Evolutionary conservation across 92 coral and sea anemone genomes (phyloP).

Genomic region (Phymanthus crucifer): DNA sequence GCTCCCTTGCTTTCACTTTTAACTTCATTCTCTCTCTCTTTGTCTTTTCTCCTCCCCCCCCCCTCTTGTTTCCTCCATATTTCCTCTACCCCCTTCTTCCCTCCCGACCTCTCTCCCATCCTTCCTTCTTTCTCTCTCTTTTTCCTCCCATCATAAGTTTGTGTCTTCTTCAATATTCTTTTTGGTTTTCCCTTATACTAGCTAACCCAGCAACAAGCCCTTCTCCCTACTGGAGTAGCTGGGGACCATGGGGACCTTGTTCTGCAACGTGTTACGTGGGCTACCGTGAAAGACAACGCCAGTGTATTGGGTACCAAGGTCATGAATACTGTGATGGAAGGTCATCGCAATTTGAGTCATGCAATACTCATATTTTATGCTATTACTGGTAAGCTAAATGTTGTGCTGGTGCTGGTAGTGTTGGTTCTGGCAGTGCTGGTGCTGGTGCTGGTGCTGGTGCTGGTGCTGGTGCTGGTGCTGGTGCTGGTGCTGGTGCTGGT

Average conservation of each 20-base stretch:
- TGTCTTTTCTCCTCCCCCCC: too few relatives aligned
- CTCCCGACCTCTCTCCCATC: too few relatives aligned
- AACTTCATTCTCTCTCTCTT: too few relatives aligned
- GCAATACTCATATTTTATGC: background rate
- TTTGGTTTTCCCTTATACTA: background rate
- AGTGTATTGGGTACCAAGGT: background rate
- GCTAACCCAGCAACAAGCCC: background rate
- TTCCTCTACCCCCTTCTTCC: too few relatives aligned
- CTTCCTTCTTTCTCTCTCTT: too few relatives aligned
- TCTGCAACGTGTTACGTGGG: background rate
- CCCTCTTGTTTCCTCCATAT: too few relatives aligned
- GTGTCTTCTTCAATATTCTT: background rate
- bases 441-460: background rate
- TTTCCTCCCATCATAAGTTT: background rate
- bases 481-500: too few relatives aligned
- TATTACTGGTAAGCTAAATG: background rate
- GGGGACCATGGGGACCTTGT: background rate
- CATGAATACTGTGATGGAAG: background rate
- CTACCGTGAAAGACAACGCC: background rate
- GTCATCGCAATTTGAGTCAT: background rate
- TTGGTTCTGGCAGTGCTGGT: background rate
- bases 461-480: too few relatives aligned
- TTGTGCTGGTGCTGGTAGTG: background rate
- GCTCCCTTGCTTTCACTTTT: too few relatives aligned
- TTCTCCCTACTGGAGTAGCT: background rate